Evolutionary conservation across 2,888 invertebrate species (phyloP).

Genomic region (Epicampocera succincta): DNA sequence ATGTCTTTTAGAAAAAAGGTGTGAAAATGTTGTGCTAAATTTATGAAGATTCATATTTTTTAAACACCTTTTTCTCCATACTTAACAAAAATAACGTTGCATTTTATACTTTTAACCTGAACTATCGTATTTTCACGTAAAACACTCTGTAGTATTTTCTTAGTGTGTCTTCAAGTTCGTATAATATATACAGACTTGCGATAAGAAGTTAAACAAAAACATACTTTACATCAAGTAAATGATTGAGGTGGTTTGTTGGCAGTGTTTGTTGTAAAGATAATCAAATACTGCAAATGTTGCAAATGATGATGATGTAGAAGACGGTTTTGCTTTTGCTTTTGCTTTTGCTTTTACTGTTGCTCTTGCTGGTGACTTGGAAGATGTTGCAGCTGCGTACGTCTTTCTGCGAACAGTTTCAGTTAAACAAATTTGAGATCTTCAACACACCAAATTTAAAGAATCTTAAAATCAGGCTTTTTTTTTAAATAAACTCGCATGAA

Average conservation of each 20-base stretch:
- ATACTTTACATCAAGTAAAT: constrained; percentile 51
- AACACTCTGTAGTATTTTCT: constrained; percentile 4
- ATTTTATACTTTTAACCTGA: constrained; percentile 54
- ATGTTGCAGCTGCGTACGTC: constrained; percentile 33
- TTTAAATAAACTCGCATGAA: not conserved
- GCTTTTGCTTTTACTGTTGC: constrained; percentile 3
- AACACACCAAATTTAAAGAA: constrained; percentile 9
- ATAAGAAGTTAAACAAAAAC: constrained; percentile 27
- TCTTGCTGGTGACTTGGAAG: not conserved
- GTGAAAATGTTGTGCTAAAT: constrained; percentile 66
- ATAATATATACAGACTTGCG: constrained; percentile 40
- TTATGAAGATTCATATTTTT: constrained; percentile 68
- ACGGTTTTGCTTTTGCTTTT: no score
- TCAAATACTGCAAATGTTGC: constrained; percentile 15
- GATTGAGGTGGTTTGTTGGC: constrained; percentile 29
- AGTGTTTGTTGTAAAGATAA: constrained; percentile 38
- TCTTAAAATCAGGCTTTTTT: not conserved
- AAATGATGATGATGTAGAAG: constrained; percentile 6
- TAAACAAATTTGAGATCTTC: constrained; percentile 25
- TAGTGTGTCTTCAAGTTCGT: not conserved
- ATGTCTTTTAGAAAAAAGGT: constrained; percentile 52
- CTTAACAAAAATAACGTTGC: constrained; percentile 36
- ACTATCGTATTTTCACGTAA: constrained; percentile 45
- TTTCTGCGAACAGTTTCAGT: constrained; percentile 27
- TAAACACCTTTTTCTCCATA: constrained; percentile 54